Percentiles rank a stretch among this genome's conserved stretches.
Conservation (phyloP, 2,797 vertebrate genomes). For the Chelonia mydas region DNA sequence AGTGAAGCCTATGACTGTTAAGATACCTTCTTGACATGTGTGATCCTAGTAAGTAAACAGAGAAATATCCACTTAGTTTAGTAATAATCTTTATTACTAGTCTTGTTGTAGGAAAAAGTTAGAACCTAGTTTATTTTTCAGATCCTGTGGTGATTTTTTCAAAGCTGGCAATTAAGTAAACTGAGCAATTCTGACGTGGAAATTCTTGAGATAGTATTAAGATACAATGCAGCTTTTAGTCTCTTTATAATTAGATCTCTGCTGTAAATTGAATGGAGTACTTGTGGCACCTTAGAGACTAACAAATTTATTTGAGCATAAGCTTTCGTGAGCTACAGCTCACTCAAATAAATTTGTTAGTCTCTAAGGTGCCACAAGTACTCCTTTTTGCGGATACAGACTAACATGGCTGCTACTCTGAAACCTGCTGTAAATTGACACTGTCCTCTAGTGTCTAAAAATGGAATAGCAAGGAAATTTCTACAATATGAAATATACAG, state of each 20-base stretch:
- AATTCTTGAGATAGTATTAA: not conserved
- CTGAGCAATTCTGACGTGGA: not conserved
- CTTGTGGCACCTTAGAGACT: too few relatives aligned
- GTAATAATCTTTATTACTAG: not conserved
- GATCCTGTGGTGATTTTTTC: not conserved
- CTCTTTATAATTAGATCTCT: not conserved
- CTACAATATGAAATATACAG: not conserved
- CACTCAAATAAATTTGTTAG: too few relatives aligned
- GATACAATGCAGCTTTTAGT: not conserved
- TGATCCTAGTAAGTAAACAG: not conserved
- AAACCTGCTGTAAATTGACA: not conserved
- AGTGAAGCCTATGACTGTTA: not conserved
- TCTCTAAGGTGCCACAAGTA: too few relatives aligned
- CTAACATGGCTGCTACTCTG: too few relatives aligned
- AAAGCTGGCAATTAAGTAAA: not conserved
- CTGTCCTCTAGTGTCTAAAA: not conserved
- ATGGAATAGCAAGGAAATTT: not conserved
- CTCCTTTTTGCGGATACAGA: too few relatives aligned
- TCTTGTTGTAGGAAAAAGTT: not conserved
- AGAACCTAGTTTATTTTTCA: not conserved
- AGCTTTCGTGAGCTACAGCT: too few relatives aligned
- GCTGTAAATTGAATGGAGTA: not conserved
- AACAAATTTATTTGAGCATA: too few relatives aligned
- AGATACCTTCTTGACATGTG: not conserved
- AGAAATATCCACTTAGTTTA: not conserved